phyloP scores from a whole-genome alignment of 2,888 invertebrate species.

The Leucoma salicis region DNA sequence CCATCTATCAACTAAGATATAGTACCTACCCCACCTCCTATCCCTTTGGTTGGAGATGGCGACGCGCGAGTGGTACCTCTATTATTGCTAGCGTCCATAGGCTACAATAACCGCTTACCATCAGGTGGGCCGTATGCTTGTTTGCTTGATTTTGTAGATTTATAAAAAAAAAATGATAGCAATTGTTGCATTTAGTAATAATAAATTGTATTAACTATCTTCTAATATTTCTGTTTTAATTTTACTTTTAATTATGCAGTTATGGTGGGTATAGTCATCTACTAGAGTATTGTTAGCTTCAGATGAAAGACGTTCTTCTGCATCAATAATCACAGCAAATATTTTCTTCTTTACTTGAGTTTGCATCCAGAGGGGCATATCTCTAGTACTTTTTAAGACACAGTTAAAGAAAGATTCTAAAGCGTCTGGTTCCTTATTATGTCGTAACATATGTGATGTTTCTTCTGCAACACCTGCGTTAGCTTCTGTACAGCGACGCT shows the following conservation, averaged over 20 bases:
- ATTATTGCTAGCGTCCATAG: too few relatives aligned
- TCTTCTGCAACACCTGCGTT: conserved; percentile 12
- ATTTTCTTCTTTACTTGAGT: conserved; percentile 75
- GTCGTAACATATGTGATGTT: conserved; percentile 15
- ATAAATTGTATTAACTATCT: conserved; percentile 40
- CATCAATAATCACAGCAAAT: conserved; percentile 69
- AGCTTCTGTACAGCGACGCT: conserved; percentile 45
- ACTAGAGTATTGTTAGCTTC: conserved; percentile 28
- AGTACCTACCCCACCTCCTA: too few relatives aligned
- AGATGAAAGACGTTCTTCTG: conserved; percentile 60
- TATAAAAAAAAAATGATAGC: too few relatives aligned
- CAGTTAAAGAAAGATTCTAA: conserved; percentile 69
- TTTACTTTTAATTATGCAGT: conserved; percentile 44
- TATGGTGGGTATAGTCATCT: conserved; percentile 14
- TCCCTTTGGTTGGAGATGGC: too few relatives aligned
- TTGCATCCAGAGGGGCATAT: conserved; percentile 73
- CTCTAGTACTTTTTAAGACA: conserved; percentile 62
- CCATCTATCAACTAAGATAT: too few relatives aligned
- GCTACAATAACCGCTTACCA: too few relatives aligned
- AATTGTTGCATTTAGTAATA: too few relatives aligned
- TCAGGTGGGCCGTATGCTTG: too few relatives aligned
- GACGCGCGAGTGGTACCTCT: too few relatives aligned
- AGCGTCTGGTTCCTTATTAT: conserved; percentile 48
- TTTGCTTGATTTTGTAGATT: too few relatives aligned
- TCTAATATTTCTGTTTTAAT: conserved; percentile 61